Percentiles rank a stretch among this genome's conserved stretches.
phyloP scores from a whole-genome alignment of 2,113 vertebrate species.

The Brienomyrus longianalis region DNA sequence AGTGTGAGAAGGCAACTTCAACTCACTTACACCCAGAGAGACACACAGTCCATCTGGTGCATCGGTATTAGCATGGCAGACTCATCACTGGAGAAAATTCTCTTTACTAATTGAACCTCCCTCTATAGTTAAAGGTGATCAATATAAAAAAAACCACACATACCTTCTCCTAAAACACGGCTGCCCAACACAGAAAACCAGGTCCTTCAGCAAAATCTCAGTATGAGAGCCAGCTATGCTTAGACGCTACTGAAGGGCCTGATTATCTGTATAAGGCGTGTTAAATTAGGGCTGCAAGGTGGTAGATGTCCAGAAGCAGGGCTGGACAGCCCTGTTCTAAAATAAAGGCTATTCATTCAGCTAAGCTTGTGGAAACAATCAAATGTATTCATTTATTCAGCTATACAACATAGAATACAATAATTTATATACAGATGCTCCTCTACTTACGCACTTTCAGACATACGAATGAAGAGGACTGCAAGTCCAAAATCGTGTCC shows the following conservation, averaged over 20 bases:
- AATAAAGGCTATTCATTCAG: background rate
- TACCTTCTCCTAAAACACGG: background rate
- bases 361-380: background rate
- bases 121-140: background rate
- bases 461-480: too few relatives aligned
- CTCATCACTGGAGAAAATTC: constrained; percentile 33
- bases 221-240: background rate
- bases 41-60: constrained; percentile 21
- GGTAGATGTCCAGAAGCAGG: background rate
- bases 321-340: background rate
- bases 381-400: background rate
- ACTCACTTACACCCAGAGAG: background rate
- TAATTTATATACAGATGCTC: background rate
- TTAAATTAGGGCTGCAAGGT: background rate
- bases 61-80: constrained; percentile 46
- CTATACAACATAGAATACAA: background rate
- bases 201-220: background rate
- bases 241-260: background rate
- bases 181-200: background rate
- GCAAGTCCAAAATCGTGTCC: too few relatives aligned
- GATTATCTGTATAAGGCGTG: background rate
- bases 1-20: constrained; percentile 30
- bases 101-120: background rate
- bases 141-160: background rate
- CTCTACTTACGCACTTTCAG: background rate